Base-by-base conservation (phyloP, 2,113 vertebrate species). In the Hippocampus zosterae region DNA sequence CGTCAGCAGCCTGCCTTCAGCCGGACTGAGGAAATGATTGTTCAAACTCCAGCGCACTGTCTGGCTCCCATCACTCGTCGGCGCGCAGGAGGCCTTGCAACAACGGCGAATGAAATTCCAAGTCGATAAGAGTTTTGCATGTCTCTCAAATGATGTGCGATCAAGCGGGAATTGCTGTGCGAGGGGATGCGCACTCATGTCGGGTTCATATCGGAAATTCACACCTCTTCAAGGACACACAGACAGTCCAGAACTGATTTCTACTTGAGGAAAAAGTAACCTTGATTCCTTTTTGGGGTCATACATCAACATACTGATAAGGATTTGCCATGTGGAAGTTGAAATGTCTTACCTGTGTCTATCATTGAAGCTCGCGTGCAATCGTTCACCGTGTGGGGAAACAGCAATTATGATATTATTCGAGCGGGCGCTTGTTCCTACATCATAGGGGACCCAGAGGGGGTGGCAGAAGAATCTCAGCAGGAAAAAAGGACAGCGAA, bases 351-450 rank as follows among this genome's bases (percentile, higher is more conserved):
- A 37, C 33, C 33, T 5, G 33, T 37, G 33, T 79, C 91, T 89
- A 89, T 91, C 8, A 27, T 78, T 77, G 37, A 80, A 64, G 66
- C 78, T 72, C 40, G 70, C 73, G 72, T 71, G 65, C 75, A 53
- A 82, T 72, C 83, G 78, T 85, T 79, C 75, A 68, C 77, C 71
- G 77, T 72, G 50, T 73, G 76, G 67, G 25, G 83, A 83, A 85
- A 83, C 75, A 79, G 83, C 88, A 88, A 89, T 91, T 88, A 89
- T 80, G 81, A 81, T 83, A 89, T 84, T 78, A 86, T 92, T 88
- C 88, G 75, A 84, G 74, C 67, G 78, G 68, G 77, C 81, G 65
- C 75, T 65, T 10, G 64, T 68, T 72, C 72, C 77, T 74, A 78
- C 82, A 89, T 87, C 80, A 78, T 67, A 80, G 70, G 75, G 56